Conservation (phyloP, 2,113 vertebrate species). For the Haliaeetus leucogaster region DNA sequence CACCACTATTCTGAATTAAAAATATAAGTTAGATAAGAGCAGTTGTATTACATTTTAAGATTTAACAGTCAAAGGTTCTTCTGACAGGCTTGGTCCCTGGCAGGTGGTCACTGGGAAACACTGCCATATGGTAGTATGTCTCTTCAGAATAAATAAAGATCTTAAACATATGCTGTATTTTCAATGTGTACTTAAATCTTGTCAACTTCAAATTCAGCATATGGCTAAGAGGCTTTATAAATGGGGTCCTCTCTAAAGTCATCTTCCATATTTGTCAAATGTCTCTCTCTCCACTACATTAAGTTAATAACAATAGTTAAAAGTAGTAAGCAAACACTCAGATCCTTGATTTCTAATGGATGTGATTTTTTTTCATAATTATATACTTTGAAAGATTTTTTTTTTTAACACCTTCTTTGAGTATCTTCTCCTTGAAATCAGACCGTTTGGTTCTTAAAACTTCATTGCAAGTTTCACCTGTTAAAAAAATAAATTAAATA, state of each 20-base stretch:
- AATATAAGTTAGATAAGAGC: background rate
- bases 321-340: background rate
- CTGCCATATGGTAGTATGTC: background rate
- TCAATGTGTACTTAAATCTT: background rate
- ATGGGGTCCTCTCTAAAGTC: background rate
- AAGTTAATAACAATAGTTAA: background rate
- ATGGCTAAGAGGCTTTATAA: background rate
- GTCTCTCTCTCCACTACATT: background rate
- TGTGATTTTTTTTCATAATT: background rate
- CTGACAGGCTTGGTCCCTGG: background rate
- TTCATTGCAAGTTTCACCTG: constrained; percentile 68
- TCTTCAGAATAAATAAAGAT: background rate
- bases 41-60: background rate
- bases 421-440: constrained; percentile 10
- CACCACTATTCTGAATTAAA: background rate
- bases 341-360: background rate
- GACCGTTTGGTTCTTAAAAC: constrained; percentile 67
- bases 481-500: background rate
- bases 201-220: background rate
- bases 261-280: background rate
- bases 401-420: constrained; percentile 49
- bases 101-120: background rate
- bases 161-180: background rate
- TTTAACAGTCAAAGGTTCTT: background rate
- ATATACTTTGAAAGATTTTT: background rate